Evolutionary conservation across 1,140 invertebrate species (phyloP), one percentile per base, ranked within the genome.

Genomic region (Caenorhabditis tropicalis): DNA sequence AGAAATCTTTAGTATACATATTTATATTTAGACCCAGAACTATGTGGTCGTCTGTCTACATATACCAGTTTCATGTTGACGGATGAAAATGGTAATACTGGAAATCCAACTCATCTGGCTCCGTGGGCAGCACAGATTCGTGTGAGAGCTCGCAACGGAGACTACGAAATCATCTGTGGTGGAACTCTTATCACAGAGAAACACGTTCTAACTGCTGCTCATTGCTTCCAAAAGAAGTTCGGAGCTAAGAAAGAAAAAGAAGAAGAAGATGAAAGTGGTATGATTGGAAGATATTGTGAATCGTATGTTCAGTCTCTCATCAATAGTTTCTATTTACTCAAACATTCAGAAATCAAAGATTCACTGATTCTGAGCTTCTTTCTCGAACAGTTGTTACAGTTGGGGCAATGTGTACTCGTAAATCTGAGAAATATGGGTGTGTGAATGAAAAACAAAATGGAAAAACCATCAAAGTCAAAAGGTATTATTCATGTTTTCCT

Each of bases 51-150:
- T 12, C 65, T 43, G 36, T 74, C 65, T 3, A 74, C 65, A 2
- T 74, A 74, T 10, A 74, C 65, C 15, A 74, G 65, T 43, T 74
- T 74, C 21, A 24, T 74, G 65, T 24, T 74, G 65, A 74, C 65
- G 0, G 65, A 74, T 74, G 65, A 12, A 3, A 36, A 5, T 21
- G 65, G 65, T 5, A 74, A 74, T 21, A 74, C 65, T 43, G 65
- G 65, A 74, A 74, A 74, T n/a, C 65, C 65, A 43, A 74, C 65
- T 24, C 65, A 74, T 43, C n/a, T 74, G 7, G 65, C 65, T 74
- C 65, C 65, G 43, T 74, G 65, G 65, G 65, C 65, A 3, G 65
- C n/a, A 43, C 65, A 74, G 16, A 74, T 74, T 24, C 65, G 65
- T 27, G 65, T 74, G 16, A 43, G 43, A 74, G 19, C 65, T 46